Evolutionary conservation across 2,797 vertebrate species (phyloP).

Genomic region (Paramormyrops hopkinsi): DNA sequence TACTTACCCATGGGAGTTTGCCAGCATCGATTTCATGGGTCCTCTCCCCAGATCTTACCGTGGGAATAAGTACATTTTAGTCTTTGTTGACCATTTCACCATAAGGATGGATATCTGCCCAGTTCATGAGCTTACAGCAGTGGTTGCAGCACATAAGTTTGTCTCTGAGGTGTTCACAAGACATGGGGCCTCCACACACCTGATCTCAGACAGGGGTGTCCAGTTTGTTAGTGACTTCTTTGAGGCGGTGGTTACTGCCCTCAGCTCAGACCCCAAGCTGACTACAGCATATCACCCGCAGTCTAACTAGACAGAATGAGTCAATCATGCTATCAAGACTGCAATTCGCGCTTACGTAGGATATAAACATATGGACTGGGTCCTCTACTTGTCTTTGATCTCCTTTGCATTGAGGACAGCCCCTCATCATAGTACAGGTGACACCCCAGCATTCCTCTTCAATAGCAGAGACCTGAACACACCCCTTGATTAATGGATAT

Average conservation of each 20-base stretch:
- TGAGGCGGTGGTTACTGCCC: not conserved
- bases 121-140: too few species aligned
- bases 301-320: not conserved
- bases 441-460: not conserved
- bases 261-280: too few species aligned
- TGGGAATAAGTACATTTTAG: not conserved
- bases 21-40: not conserved
- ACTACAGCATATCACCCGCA: not conserved
- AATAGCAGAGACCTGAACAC: not conserved
- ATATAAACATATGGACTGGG: not conserved
- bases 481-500: not conserved
- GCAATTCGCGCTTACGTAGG: not conserved
- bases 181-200: not conserved
- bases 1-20: not conserved
- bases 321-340: not conserved
- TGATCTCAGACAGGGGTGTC: not conserved
- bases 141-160: not conserved
- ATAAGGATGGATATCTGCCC: not conserved
- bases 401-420: not conserved
- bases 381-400: not conserved
- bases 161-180: not conserved
- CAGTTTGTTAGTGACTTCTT: not conserved
- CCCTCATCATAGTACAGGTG: not conserved
- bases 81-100: not conserved
- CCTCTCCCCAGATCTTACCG: not conserved